These are phyloP conservation scores for Eudyptes chrysolophus DNA, from an alignment of 2,113 vertebrate genomes.

Conservation along the genomic window DNA sequence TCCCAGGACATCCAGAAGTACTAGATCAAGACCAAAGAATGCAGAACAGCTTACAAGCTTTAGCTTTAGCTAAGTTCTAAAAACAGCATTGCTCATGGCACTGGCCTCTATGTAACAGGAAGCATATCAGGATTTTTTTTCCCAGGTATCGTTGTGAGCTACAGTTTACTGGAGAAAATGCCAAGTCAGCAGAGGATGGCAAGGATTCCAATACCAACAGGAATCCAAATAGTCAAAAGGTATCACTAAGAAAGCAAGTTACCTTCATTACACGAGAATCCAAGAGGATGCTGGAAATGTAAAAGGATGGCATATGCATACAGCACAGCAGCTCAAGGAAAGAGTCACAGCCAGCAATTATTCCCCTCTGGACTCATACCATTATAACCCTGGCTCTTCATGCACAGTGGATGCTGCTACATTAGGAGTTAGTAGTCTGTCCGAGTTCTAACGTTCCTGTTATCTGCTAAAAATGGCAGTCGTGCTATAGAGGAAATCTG, in stretches of 20 bases:
- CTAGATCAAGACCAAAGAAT: background rate
- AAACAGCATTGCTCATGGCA: background rate
- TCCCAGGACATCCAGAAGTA: background rate
- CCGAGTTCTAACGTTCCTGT: background rate
- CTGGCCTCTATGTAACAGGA: background rate
- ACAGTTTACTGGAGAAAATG: background rate
- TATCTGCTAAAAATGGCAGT: background rate
- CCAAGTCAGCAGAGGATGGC: background rate
- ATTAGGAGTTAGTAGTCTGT: background rate
- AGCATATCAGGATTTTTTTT: background rate
- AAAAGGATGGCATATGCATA: background rate
- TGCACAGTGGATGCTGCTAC: background rate
- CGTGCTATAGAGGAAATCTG: background rate
- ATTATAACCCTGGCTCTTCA: background rate
- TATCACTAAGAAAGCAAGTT: background rate
- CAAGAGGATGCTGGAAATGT: background rate
- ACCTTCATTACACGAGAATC: background rate
- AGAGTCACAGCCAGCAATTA: background rate
- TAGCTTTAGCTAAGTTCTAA: background rate
- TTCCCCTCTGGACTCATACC: background rate
- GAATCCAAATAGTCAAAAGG: background rate
- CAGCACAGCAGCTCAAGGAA: background rate
- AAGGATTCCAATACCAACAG: background rate
- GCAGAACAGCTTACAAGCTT: background rate
- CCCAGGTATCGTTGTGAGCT: background rate